phyloP scores from a whole-genome alignment of 2,888 invertebrate species.

The Euphydryas editha region DNA sequence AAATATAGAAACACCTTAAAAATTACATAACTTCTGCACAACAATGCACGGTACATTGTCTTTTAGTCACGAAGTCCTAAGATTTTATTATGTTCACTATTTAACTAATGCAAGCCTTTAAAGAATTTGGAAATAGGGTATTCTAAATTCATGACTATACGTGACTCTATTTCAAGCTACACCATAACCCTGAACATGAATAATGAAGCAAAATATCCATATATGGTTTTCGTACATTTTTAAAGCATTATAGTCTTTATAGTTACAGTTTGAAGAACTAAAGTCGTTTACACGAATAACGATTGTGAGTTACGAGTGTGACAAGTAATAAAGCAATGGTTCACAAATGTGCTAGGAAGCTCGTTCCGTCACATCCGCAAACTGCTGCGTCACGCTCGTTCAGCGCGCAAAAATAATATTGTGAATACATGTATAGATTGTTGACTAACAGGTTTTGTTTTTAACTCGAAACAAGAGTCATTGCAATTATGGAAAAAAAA shows the following conservation, averaged over 20 bases:
- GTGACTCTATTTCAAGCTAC: slow-evolving; percentile 25
- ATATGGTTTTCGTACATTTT: slow-evolving; percentile 10
- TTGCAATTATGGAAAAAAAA: not conserved
- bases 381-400: slow-evolving; percentile 32
- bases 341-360: slow-evolving; percentile 36
- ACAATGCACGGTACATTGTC: too few species aligned
- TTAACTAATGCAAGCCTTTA: slow-evolving; percentile 8
- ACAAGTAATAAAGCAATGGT: slow-evolving; percentile 32
- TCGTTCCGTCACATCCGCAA: slow-evolving; percentile 35
- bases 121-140: slow-evolving; percentile 22
- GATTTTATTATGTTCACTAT: not conserved
- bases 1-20: too few species aligned
- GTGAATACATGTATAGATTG: slow-evolving; percentile 28
- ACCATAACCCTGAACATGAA: slow-evolving; percentile 28
- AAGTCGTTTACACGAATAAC: slow-evolving; percentile 5
- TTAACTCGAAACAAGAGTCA: not conserved
- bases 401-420: slow-evolving; percentile 32
- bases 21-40: too few species aligned
- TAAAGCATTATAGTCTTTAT: slow-evolving; percentile 12
- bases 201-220: slow-evolving; percentile 25
- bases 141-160: slow-evolving; percentile 30
- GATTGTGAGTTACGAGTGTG: slow-evolving; percentile 15
- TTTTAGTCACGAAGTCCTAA: too few species aligned
- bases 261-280: not conserved
- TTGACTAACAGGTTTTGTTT: slow-evolving; percentile 8